Percentiles rank a stretch among this genome's conserved stretches.
Evolutionary conservation across 2,113 vertebrate genomes (phyloP).

Genomic region (Mobula birostris): DNA sequence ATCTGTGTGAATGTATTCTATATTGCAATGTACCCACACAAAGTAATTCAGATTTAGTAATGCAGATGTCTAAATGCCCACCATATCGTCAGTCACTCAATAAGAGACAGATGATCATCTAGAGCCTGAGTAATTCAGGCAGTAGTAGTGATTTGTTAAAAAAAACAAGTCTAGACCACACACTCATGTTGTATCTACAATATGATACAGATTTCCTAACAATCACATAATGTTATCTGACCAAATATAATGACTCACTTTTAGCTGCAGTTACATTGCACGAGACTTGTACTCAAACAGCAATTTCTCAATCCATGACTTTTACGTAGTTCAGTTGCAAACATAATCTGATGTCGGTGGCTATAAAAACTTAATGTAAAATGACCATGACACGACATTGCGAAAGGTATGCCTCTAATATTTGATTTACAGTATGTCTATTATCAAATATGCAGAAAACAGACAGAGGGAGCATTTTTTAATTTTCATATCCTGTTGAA

Average conservation of each 20-base stretch:
- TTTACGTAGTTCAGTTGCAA: not conserved
- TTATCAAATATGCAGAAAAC: no score
- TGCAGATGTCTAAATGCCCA: not conserved
- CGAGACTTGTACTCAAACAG: not conserved
- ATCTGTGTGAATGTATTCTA: not conserved
- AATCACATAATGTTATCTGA: conserved; percentile 26
- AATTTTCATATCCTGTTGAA: no score
- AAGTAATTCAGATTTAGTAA: conserved; percentile 11
- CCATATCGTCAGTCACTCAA: not conserved
- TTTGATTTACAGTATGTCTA: no score
- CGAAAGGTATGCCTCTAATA: no score
- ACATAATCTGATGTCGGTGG: not conserved
- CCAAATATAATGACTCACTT: conserved; percentile 29
- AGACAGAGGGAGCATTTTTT: no score
- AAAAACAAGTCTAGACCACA: conserved; percentile 33
- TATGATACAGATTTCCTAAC: conserved; percentile 20
- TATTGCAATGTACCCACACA: not conserved
- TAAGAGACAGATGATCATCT: conserved; percentile 3
- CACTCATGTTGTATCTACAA: conserved; percentile 28
- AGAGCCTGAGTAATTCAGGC: conserved; percentile 34
- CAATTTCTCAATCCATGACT: not conserved
- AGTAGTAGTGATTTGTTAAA: conserved; percentile 19
- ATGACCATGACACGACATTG: not conserved
- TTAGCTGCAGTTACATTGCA: not conserved
- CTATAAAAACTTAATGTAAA: not conserved